Base-by-base conservation (phyloP, 1,140 invertebrate genomes). In the Agrypnia vestita region DNA sequence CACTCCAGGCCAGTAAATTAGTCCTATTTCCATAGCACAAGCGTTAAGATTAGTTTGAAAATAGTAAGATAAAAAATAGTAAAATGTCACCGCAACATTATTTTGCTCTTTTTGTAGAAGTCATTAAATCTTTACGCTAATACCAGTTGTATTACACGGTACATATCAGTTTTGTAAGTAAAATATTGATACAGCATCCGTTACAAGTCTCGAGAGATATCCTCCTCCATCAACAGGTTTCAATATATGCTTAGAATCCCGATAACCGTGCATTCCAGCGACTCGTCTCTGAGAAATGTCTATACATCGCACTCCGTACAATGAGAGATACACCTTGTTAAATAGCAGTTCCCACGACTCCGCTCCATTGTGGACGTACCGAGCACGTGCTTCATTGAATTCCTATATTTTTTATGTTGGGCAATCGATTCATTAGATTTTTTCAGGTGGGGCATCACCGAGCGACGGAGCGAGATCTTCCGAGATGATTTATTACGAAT, bases 381-480 rank as follows among this genome's bases (percentile, higher is more conserved):
- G 0, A 71, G 67, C 67, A 71, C 67, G 67, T 71, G 67, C 67
- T 71, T 46, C 67, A 17, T 71, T 71, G 67, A 47, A 49, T 71
- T 71, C 43, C 46, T 49, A 25, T 9, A 47, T 71, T 47, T 71
- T 49, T 47, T 21, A 46, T 21, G 15, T 71, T 71, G 46, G 67
- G 67, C 67, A 71, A 71, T 71, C 67, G 67, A 71, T 71, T 71
- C 67, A 71, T 71, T 71, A 71, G 67, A 49, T 47, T 10, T 13
- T 49, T 71, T 71, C 61, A 64, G 19, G 61, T 64, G 61, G 35
- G 8, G 61, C 61, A 64, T 64, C 25, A 64, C 61, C 25, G n/a
- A 25, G 9, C 10, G 19, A 64, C 25, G 25, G 49, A 51, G 49
- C 10, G 19, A 64, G 61, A 64, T 64, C 61, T 64, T 10, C 8